phyloP scores from a whole-genome alignment of 1,140 invertebrate species.

The Sycophila sp. region DNA sequence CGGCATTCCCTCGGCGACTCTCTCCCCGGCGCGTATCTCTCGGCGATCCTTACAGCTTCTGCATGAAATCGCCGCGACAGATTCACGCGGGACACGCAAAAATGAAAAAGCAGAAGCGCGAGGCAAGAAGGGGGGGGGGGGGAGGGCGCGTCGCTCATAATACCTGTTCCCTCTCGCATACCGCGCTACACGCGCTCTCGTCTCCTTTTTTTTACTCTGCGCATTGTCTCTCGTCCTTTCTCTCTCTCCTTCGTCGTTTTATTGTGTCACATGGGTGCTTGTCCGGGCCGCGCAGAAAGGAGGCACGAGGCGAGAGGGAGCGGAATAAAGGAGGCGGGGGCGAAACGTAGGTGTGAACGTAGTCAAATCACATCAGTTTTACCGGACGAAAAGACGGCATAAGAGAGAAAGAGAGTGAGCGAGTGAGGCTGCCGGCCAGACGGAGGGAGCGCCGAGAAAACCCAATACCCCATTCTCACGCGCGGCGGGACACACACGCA shows the following conservation, averaged over 20 bases:
- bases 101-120: constrained; percentile 29
- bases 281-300: too few species aligned
- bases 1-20: background rate
- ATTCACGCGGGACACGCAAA: constrained; percentile 34
- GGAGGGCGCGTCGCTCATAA: constrained; percentile 23
- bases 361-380: constrained; percentile 57
- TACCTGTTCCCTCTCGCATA: constrained; percentile 28
- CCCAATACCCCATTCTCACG: constrained; percentile 37
- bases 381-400: constrained; percentile 22
- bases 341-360: constrained; percentile 53
- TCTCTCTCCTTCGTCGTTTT: background rate
- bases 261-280: constrained; percentile 5
- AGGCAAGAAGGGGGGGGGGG: background rate
- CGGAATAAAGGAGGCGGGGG: background rate
- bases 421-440: background rate
- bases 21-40: background rate
- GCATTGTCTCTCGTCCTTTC: constrained; percentile 3
- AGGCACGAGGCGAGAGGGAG: too few species aligned
- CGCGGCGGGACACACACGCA: constrained; percentile 4
- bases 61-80: constrained; percentile 23
- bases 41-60: constrained; percentile 1
- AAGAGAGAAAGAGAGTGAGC: background rate
- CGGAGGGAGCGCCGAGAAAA: background rate
- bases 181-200: constrained; percentile 19
- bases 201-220: background rate